A percentile compares a stretch with the other conserved stretches of the same genome.
phyloP scores from a whole-genome alignment of 37 sponge, comb jelly and placozoan species.

The Cliona cf. orientalis region DNA sequence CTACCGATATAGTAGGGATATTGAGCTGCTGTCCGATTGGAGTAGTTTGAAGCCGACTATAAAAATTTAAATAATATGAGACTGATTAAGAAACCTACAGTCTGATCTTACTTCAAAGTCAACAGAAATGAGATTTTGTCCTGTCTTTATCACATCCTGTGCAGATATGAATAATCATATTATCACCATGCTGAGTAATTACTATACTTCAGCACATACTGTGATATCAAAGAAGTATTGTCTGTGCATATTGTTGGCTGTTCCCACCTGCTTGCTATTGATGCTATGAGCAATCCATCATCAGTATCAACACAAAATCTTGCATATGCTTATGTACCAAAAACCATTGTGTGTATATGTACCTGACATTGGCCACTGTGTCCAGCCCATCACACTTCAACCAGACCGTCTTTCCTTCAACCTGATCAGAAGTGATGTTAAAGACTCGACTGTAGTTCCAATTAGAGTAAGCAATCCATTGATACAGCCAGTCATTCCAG shows the following conservation, averaged over 20 bases:
- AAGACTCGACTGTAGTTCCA: conserved; percentile 62
- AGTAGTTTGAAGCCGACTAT: conserved; percentile 80
- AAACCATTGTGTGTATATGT: too few relatives aligned
- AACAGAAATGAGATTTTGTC: conserved; percentile 50
- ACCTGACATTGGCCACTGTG: conserved; percentile 80
- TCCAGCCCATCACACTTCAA: conserved; percentile 85
- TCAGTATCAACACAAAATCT: too few relatives aligned
- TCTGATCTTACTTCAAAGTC: conserved; percentile 54
- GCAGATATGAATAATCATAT: neutral
- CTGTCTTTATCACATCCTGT: conserved; percentile 25
- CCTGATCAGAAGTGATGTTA: too few relatives aligned
- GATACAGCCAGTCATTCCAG: conserved; percentile 52
- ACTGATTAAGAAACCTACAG: neutral
- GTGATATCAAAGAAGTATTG: conserved; percentile 72
- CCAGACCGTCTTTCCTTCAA: conserved; percentile 21
- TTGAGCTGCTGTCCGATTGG: conserved; percentile 9
- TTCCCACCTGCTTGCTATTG: conserved; percentile 39
- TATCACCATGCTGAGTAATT: neutral
- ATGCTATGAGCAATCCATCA: conserved; percentile 46
- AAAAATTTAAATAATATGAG: too few relatives aligned
- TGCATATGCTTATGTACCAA: too few relatives aligned
- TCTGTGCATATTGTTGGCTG: conserved; percentile 58
- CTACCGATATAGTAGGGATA: conserved; percentile 57
- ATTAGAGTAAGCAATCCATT: conserved; percentile 67
- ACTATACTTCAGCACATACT: conserved; percentile 33